Evolutionary conservation across 2,888 invertebrate genomes (phyloP).

Genomic region (Epinotia bilunana): DNA sequence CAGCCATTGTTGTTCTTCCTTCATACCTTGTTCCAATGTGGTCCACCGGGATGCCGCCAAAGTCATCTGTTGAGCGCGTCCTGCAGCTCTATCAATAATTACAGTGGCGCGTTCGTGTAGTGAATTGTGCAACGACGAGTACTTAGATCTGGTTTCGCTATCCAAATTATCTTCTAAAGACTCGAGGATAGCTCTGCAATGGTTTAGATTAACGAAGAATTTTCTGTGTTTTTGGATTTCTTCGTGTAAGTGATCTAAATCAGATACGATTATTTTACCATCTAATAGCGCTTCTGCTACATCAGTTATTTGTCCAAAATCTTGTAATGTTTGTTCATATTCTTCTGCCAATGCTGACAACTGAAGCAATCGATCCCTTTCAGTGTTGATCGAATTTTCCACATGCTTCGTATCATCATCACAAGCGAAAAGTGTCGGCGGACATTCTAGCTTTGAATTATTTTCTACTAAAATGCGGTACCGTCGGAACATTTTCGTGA

Average conservation of each 20-base stretch:
- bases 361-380: conserved; percentile 91
- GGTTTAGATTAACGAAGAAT: conserved; percentile 94
- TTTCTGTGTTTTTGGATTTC: conserved; percentile 95
- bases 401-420: conserved; percentile 88
- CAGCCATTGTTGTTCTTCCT: conserved; percentile 92
- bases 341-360: conserved; percentile 91
- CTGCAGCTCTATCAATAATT: conserved; percentile 92
- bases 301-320: conserved; percentile 93
- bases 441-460: conserved; percentile 88
- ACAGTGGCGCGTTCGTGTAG: conserved; percentile 90
- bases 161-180: conserved; percentile 94
- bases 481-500: conserved; percentile 85
- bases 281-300: conserved; percentile 92
- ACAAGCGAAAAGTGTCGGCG: conserved; percentile 86
- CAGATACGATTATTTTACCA: conserved; percentile 89
- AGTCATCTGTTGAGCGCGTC: conserved; percentile 92
- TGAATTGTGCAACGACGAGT: conserved; percentile 89
- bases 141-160: conserved; percentile 89
- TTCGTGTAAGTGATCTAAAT: conserved; percentile 92
- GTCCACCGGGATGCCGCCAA: conserved; percentile 94
- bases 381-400: conserved; percentile 87
- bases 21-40: conserved; percentile 91
- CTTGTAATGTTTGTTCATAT: conserved; percentile 94
- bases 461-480: conserved; percentile 87
- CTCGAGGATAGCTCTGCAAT: conserved; percentile 93